phyloP scores from a whole-genome alignment of 2,888 invertebrate species.

The Elegia similella region DNA sequence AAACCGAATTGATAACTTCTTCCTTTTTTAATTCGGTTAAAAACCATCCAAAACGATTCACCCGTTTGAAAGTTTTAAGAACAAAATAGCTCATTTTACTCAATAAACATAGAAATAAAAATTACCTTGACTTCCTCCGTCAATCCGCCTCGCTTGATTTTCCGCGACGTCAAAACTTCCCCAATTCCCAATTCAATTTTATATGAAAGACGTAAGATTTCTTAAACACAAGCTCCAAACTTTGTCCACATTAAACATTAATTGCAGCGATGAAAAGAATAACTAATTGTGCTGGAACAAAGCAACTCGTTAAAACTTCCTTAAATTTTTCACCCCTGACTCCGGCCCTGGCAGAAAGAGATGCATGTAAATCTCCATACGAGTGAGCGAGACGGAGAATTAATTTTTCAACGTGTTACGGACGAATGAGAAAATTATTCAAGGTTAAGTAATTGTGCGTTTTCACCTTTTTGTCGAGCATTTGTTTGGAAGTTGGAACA shows the following conservation, averaged over 20 bases:
- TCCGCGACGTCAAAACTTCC: no score
- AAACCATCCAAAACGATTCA: no score
- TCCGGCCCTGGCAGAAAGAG: slow-evolving; percentile 2
- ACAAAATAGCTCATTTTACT: no score
- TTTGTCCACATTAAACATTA: slow-evolving; percentile 18
- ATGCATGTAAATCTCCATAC: background rate
- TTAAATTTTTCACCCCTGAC: slow-evolving; percentile 11
- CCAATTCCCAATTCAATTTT: no score
- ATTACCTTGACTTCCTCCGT: no score
- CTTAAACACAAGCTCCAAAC: background rate
- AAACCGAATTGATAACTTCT: no score
- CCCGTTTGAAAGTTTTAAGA: no score
- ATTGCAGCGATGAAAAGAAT: slow-evolving; percentile 18
- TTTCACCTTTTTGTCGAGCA: background rate
- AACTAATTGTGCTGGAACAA: slow-evolving; percentile 18
- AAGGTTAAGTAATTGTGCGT: background rate
- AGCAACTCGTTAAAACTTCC: slow-evolving; percentile 17
- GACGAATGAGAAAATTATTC: slow-evolving; percentile 8
- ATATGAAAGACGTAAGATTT: background rate
- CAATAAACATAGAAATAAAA: no score
- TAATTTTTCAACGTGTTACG: slow-evolving; percentile 11
- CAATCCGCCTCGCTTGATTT: no score
- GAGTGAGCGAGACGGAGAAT: background rate
- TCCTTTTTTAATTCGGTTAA: no score
- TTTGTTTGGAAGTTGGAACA: background rate